Conservation (phyloP, 2,797 vertebrate genomes). For the Natrix natrix region DNA sequence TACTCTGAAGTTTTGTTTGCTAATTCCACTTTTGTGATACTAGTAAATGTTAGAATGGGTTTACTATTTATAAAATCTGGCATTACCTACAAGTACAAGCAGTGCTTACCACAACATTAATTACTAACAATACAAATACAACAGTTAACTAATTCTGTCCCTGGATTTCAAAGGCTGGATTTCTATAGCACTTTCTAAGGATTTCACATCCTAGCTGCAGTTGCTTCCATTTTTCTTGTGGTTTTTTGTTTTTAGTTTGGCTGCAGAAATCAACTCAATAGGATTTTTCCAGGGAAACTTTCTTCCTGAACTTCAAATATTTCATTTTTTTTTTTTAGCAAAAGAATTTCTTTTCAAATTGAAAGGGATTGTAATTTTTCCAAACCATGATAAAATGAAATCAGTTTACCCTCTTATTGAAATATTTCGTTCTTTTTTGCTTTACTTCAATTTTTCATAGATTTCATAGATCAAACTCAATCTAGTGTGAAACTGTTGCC, state of each 20-base stretch:
- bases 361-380: background rate
- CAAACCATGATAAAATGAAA: slow-evolving; percentile 43
- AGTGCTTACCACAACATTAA: background rate
- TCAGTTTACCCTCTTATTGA: slow-evolving; percentile 26
- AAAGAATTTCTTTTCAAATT: slow-evolving; percentile 44
- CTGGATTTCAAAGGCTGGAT: background rate
- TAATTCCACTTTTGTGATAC: background rate
- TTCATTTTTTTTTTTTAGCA: slow-evolving; percentile 32
- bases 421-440: slow-evolving; percentile 31
- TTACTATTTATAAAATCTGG: background rate
- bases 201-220: background rate
- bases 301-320: background rate
- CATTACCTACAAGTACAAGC: background rate
- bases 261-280: background rate
- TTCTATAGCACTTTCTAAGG: background rate
- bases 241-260: background rate
- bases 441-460: slow-evolving; percentile 48
- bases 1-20: background rate
- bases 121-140: background rate
- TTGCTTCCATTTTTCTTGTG: background rate
- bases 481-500: slow-evolving; percentile 40
- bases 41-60: background rate
- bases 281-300: background rate
- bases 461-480: slow-evolving; percentile 40
- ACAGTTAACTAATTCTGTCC: background rate